These are phyloP conservation scores for Brachynemurus nebulosus DNA, from an alignment of 2,888 invertebrate genomes.

Conservation along the genomic window DNA sequence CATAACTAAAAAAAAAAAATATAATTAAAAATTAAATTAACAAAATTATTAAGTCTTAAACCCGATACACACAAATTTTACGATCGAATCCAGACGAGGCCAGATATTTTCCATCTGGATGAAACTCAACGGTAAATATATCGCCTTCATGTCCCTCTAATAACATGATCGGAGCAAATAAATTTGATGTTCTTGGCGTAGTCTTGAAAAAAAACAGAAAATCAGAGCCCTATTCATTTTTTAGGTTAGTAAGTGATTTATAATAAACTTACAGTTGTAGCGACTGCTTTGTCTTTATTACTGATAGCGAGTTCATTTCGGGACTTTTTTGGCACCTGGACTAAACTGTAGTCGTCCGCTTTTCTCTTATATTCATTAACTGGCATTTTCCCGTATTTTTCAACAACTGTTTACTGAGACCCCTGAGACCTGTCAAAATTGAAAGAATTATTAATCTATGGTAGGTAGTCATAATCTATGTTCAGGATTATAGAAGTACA, in stretches of 20 bases:
- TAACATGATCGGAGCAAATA: slow-evolving; percentile 89
- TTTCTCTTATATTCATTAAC: slow-evolving; percentile 42
- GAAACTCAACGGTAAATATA: slow-evolving; percentile 84
- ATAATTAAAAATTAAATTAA: slow-evolving; percentile 13
- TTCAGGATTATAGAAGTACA: too few species aligned
- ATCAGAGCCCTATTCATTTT: too few species aligned
- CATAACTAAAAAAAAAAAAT: slow-evolving; percentile 51
- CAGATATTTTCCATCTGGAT: slow-evolving; percentile 89
- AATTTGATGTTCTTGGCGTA: slow-evolving; percentile 69
- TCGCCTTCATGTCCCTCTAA: slow-evolving; percentile 96
- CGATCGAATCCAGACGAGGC: slow-evolving; percentile 93
- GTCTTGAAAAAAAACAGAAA: slow-evolving; percentile 36
- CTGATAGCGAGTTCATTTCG: slow-evolving; percentile 56
- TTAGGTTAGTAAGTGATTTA: too few species aligned
- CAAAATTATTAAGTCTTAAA: background rate
- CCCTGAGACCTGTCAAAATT: too few species aligned
- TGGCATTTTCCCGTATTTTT: slow-evolving; percentile 23
- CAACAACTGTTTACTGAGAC: too few species aligned
- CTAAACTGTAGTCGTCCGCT: slow-evolving; percentile 45
- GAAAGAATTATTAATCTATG: too few species aligned
- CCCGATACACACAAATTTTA: slow-evolving; percentile 66
- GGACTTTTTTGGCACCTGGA: slow-evolving; percentile 48
- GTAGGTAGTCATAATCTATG: too few species aligned
- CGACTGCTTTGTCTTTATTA: slow-evolving; percentile 60
- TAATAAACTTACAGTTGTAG: slow-evolving; percentile 47